These are phyloP conservation scores for Stenodema calcarata DNA, from an alignment of 2,888 invertebrate genomes.

Conservation along the genomic window DNA sequence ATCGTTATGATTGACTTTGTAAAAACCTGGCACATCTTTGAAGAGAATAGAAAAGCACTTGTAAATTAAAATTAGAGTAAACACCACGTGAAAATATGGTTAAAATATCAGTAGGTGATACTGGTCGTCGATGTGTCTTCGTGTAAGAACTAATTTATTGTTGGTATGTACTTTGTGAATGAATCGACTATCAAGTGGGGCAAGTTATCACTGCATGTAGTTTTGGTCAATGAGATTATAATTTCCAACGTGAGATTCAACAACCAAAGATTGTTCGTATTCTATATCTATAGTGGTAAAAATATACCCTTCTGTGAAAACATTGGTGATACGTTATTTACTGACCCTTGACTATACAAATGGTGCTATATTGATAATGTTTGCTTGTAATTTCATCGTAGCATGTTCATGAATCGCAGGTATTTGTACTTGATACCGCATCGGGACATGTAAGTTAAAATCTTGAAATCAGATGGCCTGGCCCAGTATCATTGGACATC, in stretches of 20 bases:
- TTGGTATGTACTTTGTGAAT: neutral
- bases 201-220: neutral
- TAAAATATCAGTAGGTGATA: neutral
- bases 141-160: neutral
- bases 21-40: neutral
- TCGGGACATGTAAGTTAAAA: too few species aligned
- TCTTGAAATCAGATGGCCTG: too few species aligned
- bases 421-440: too few species aligned
- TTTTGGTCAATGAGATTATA: constrained; percentile 4
- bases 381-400: too few species aligned
- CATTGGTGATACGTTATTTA: neutral
- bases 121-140: neutral
- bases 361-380: too few species aligned
- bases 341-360: neutral
- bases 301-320: constrained; percentile 3
- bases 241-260: constrained; percentile 33
- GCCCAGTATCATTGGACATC: too few species aligned
- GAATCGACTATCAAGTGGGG: neutral
- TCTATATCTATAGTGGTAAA: neutral
- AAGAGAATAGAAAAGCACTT: neutral
- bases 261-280: constrained; percentile 45
- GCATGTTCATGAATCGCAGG: too few species aligned
- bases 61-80: neutral
- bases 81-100: neutral
- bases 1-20: neutral